Evolutionary conservation across 2,113 vertebrate species (phyloP), one percentile per base, ranked within the genome.

Genomic region (Felis chaus): DNA sequence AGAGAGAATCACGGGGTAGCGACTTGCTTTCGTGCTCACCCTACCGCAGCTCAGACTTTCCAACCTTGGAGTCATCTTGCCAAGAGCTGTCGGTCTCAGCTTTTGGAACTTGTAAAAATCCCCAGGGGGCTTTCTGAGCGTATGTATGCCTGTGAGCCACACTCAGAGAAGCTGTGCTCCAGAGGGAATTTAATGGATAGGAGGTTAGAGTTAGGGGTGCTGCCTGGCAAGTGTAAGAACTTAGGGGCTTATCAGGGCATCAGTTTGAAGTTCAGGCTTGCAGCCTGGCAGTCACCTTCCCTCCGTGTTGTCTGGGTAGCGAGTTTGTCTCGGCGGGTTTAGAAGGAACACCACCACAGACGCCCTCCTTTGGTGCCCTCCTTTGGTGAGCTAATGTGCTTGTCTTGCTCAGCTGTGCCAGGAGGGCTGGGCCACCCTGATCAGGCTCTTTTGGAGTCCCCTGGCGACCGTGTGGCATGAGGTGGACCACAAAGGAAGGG

Each of bases 391-490:
- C 31, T 82, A 3, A 18, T 2, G 4, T 25, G 39, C 31, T 39
- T 39, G 68, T 61, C 68, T 55, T n/a, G 76, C 78, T 69, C 69
- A 23, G 25, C 45, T 57, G 55, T 79, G 66, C 1, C 29, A 25
- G 11, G 55, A 83, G 63, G 41, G 73, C 65, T 5, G 18, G 31
- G 31, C 78, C 41, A n/a, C 39, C 19, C 76, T 5, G 7, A 3
- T 57, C 36, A 31, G 73, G 71, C 66, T 63, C 57, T 65, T 89
- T 78, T 25, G 0, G 53, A 3, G 2, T 41, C 29, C 48, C 57
- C 63, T 1, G 1, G 29, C 69, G 36, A 41, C 48, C 0, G 0
- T 16, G 57, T 11, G 21, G 25, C 55, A 4, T 1, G 14, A 74
- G 63, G 45, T 33, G 14, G 48, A 12, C 27, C 82, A 45, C 36